Evolutionary conservation across 2,888 invertebrate species (phyloP).

Genomic region (Epistrophella euchroma): DNA sequence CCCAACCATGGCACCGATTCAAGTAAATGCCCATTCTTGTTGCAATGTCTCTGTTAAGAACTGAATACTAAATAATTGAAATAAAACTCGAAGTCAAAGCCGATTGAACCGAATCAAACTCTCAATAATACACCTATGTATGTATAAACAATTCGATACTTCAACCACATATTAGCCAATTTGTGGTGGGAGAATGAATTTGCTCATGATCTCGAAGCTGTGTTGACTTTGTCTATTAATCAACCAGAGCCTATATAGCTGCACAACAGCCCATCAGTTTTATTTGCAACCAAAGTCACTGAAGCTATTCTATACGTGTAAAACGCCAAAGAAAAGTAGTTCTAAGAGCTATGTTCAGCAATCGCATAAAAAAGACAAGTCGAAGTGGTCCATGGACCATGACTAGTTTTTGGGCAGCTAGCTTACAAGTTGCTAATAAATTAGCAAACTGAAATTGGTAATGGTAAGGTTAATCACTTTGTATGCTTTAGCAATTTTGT

Average conservation of each 20-base stretch:
- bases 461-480: constrained; percentile 16
- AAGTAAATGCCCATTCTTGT: constrained; percentile 37
- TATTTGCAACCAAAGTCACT: constrained; percentile 29
- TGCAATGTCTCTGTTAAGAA: constrained; percentile 37
- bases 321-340: constrained; percentile 34
- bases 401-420: constrained; percentile 56
- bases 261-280: background rate
- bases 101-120: constrained; percentile 39
- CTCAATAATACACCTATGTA: background rate
- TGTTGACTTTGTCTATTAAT: constrained; percentile 26
- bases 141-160: background rate
- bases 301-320: constrained; percentile 30
- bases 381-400: constrained; percentile 45
- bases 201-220: constrained; percentile 36
- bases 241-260: constrained; percentile 7
- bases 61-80: background rate
- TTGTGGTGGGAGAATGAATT: constrained; percentile 25
- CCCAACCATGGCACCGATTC: constrained; percentile 60
- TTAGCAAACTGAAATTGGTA: constrained; percentile 4
- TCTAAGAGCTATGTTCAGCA: background rate
- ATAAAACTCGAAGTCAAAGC: constrained; percentile 9
- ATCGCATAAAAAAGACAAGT: constrained; percentile 13
- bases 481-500: background rate
- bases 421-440: background rate
- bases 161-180: constrained; percentile 6